A percentile compares a stretch with the other conserved stretches of the same genome.
phyloP scores from a whole-genome alignment of 2,888 invertebrate species.

The Phorcus lineatus region DNA sequence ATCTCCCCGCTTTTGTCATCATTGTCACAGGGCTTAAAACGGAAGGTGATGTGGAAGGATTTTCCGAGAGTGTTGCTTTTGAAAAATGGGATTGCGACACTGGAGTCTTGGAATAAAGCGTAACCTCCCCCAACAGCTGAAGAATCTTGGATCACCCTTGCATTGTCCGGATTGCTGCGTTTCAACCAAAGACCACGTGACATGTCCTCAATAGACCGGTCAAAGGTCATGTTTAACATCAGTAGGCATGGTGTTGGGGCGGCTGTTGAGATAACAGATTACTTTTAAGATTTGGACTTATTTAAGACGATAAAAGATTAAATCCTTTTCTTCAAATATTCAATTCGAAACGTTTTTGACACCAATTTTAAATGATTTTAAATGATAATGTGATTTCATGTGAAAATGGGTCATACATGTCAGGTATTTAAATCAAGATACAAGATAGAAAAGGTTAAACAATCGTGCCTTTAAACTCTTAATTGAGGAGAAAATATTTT shows the following conservation, averaged over 20 bases:
- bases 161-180: conserved; percentile 7
- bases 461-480: too few species aligned
- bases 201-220: conserved; percentile 39
- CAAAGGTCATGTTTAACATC: conserved; percentile 45
- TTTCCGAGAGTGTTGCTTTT: conserved; percentile 39
- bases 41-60: conserved; percentile 39
- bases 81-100: conserved; percentile 26
- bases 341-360: too few species aligned
- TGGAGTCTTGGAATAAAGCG: conserved; percentile 8
- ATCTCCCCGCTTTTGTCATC: conserved; percentile 32
- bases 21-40: conserved; percentile 40
- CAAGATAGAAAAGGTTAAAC: too few species aligned
- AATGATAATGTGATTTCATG: too few species aligned
- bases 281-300: background rate
- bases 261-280: conserved; percentile 15
- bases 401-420: too few species aligned
- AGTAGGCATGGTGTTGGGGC: conserved; percentile 38
- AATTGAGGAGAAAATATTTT: too few species aligned
- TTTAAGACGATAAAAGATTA: too few species aligned
- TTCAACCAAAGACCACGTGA: conserved; percentile 42
- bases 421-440: too few species aligned
- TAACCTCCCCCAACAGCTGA: conserved; percentile 2
- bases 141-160: conserved; percentile 6
- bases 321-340: too few species aligned
- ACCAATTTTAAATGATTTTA: too few species aligned